phyloP scores from a whole-genome alignment of 2,113 vertebrate species.

The Protobothrops mucrosquamatus region DNA sequence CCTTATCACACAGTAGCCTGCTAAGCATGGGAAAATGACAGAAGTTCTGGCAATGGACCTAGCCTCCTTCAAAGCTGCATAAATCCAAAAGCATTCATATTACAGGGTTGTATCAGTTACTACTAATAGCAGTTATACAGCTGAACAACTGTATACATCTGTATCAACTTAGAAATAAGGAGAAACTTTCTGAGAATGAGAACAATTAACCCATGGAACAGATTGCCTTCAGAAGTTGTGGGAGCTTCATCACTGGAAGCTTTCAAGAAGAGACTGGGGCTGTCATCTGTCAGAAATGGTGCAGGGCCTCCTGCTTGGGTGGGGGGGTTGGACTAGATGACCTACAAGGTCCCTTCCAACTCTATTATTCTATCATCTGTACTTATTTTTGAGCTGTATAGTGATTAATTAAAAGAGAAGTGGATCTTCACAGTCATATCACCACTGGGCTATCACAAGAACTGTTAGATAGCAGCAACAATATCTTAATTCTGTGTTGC shows the following conservation, averaged over 20 bases:
- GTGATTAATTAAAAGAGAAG: neutral
- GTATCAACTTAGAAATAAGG: neutral
- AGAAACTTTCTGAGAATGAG: too few species aligned
- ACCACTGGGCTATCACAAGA: neutral
- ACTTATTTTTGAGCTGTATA: neutral
- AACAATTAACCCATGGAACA: too few species aligned
- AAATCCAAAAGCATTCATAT: neutral
- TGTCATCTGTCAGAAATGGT: too few species aligned
- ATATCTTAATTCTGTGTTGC: neutral
- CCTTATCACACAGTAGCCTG: neutral
- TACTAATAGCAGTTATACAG: neutral
- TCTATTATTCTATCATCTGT: neutral
- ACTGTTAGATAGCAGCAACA: neutral
- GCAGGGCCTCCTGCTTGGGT: too few species aligned
- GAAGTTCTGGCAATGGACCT: neutral
- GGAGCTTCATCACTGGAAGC: too few species aligned
- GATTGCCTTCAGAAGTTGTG: too few species aligned
- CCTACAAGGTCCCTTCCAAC: too few species aligned
- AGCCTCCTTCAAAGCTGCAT: neutral
- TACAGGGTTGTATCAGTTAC: neutral
- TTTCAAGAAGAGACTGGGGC: too few species aligned
- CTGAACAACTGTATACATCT: neutral
- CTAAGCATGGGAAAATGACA: neutral
- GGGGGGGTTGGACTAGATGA: too few species aligned
- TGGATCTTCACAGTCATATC: neutral